Evolutionary conservation across 2,797 vertebrate species (phyloP).

Genomic region (Myioborus melanocephalus): DNA sequence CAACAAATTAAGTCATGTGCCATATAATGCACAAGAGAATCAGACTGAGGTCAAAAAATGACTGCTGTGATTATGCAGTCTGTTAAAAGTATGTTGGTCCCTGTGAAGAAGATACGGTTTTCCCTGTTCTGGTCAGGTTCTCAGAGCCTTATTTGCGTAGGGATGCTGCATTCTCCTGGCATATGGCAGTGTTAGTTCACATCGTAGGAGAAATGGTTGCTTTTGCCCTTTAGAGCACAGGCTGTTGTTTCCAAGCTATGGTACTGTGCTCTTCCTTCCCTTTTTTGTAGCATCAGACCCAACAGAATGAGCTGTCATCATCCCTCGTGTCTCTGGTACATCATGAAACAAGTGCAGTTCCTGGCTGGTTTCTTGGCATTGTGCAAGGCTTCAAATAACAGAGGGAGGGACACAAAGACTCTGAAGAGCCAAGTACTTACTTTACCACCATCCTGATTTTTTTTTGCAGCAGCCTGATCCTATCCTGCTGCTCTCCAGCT

Average conservation of each 20-base stretch:
- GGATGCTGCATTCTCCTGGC: not conserved
- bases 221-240: not conserved
- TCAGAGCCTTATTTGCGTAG: not conserved
- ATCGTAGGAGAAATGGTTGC: rapidly evolving
- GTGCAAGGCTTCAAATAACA: not conserved
- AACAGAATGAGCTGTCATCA: not conserved
- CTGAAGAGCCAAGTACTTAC: not conserved
- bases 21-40: not conserved
- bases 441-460: not conserved
- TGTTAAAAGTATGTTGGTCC: not conserved
- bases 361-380: not conserved
- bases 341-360: not conserved
- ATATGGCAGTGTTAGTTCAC: not conserved
- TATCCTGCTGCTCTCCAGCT: not conserved
- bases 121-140: not conserved
- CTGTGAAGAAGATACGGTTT: not conserved
- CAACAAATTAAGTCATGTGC: not conserved
- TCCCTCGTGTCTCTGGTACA: not conserved
- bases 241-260: not conserved
- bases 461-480: not conserved
- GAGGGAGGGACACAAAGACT: not conserved
- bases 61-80: not conserved
- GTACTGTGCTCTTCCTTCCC: not conserved
- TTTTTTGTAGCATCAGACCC: not conserved
- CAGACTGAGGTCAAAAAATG: not conserved